A percentile compares a stretch with the other conserved stretches of the same genome.
Conservation (phyloP, 2,888 invertebrate species). For the Rhingia rostrata region DNA sequence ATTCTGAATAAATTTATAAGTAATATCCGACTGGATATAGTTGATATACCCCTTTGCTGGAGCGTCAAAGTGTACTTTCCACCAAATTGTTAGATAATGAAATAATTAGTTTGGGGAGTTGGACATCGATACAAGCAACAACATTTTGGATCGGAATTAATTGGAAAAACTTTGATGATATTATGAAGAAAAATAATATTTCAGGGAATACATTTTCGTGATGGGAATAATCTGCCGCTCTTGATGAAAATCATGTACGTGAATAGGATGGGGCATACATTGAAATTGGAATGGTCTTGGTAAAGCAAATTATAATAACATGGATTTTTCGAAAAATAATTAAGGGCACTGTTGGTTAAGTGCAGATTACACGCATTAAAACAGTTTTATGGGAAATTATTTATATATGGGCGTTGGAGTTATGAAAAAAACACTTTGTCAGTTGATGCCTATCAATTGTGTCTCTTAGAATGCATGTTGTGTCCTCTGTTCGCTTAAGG, state of each 20-base stretch:
- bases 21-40: too few relatives aligned
- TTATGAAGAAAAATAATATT: not conserved
- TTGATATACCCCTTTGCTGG: too few relatives aligned
- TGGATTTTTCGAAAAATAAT: too few relatives aligned
- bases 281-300: too few relatives aligned
- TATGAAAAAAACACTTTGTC: not conserved
- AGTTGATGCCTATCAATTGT: not conserved
- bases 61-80: too few relatives aligned
- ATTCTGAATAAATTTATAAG: too few relatives aligned
- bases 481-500: too few relatives aligned
- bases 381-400: not conserved
- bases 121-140: too few relatives aligned
- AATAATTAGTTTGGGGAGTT: not conserved
- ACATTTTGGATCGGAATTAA: conserved; percentile 1
- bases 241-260: not conserved
- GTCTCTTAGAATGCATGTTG: not conserved
- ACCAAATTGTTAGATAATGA: not conserved
- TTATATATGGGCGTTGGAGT: not conserved
- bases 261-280: not conserved
- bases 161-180: conserved; percentile 17
- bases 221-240: not conserved
- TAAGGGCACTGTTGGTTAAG: not conserved
- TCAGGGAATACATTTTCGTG: conserved; percentile 10
- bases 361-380: not conserved
- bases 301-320: too few relatives aligned